Evolutionary conservation across 1,140 invertebrate genomes (phyloP), one percentile per base, ranked within the genome.

Genomic region (Ridgeia piscesae): DNA sequence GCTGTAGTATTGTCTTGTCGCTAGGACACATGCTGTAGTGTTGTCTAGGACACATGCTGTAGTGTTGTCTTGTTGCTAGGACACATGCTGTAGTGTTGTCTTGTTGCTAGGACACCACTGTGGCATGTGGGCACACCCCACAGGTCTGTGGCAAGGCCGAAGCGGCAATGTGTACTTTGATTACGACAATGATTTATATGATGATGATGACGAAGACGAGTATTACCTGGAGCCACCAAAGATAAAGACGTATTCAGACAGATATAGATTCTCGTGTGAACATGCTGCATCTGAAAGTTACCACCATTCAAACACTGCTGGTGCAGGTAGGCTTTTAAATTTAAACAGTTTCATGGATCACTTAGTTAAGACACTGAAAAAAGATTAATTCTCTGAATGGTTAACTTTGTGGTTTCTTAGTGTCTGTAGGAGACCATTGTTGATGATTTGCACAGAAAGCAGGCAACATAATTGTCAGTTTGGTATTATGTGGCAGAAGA

Each of bases 91-190:
- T 21, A 77, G 2, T 9, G 2, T 77, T 77, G 58, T 31, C 58
- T 77, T 77, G 58, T 77, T 77, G 58, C 58, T 77, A 77, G 58
- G 58, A 77, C 58, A 77, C 58, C 58, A 77, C 58, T 77, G 58
- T 77, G 58, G 58, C 58, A 21, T 21, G 2, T 77, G 58, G 58
- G 58, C 58, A 17, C 17, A 8, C 27, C 58, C 6, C 6, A 77
- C 58, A 77, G 58, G 17, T 31, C 27, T 17, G 58, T 77, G 6
- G 2, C 58, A 77, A 4, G 58, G 58, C 2, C 58, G 21, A 50
- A 50, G 48, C 21, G 21, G 58, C 58, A 77, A 2, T 77, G 58
- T 77, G 11, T 77, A 27, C 58, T 21, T 77, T n/a, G n/a, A n/a
- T n/a, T n/a, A n/a, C n/a, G n/a, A n/a, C n/a, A n/a, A n/a, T n/a